phyloP scores from a whole-genome alignment of 2,888 invertebrate species.

The Machimus atricapillus region DNA sequence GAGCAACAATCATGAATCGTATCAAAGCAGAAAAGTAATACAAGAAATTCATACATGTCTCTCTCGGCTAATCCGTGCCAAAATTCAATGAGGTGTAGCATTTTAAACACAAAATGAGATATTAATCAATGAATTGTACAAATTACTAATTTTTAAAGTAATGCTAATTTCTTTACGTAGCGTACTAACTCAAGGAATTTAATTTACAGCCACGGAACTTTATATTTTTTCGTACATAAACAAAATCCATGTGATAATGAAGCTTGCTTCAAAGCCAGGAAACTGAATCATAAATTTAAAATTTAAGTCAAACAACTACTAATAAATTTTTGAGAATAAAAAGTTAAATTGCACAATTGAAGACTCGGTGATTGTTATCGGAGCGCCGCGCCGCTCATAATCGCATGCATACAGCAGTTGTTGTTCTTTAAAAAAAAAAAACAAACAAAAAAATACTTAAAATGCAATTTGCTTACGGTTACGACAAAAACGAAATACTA shows the following conservation, averaged over 20 bases:
- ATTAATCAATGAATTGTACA: not conserved
- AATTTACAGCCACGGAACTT: not conserved
- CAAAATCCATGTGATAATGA: not conserved
- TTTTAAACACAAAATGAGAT: not conserved
- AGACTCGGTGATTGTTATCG: not conserved
- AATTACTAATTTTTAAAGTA: not conserved
- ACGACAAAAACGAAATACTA: not conserved
- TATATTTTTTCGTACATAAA: not conserved
- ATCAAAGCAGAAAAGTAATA: not conserved
- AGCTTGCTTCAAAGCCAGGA: not conserved
- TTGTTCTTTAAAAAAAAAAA: not conserved
- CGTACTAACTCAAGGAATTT: not conserved
- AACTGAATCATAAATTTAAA: not conserved
- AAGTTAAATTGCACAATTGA: not conserved
- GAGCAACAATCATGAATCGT: not conserved
- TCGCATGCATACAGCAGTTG: not conserved
- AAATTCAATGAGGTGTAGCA: not conserved
- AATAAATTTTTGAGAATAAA: not conserved
- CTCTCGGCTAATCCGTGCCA: constrained; percentile 26
- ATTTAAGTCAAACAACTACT: not conserved
- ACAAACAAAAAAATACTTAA: not conserved
- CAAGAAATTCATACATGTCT: not conserved
- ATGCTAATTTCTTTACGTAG: not conserved
- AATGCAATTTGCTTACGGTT: not conserved
- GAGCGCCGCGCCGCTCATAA: not conserved